Base-by-base conservation (phyloP, 2,113 vertebrate genomes). In the Diphyllodes magnificus region DNA sequence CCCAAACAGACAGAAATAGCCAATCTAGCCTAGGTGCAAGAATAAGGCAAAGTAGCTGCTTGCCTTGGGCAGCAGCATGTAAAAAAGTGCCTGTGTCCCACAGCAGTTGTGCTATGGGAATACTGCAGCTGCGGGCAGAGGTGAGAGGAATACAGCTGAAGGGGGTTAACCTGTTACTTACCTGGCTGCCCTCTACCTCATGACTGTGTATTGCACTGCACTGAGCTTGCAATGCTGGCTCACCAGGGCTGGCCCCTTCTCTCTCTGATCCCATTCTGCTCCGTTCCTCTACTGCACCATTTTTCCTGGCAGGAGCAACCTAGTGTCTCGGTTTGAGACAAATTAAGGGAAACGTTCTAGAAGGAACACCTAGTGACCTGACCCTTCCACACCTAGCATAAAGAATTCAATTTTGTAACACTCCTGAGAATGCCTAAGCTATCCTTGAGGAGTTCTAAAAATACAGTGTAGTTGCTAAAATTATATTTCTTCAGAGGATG, bases 11-110 rank as follows among this genome's bases (percentile, higher is more conserved):
- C 10, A 35, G 10, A 33, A 51, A 18, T 20, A 39, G 50, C 20
- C 7, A 3, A 16, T 27, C 23, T 35, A 82, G 23, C 4, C 14
- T 27, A 39, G 9, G 12, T 73, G 13, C 18, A 57, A 57, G 53
- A 71, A 24, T 6, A 76, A 54, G 42, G 33, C 33, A 56, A 73
- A 54, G 28, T 13, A 51, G 30, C 11, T 13, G 6, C 33, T 75
- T 63, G 30, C 11, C 21, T 61, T 53, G 40, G 44, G 31, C 64
- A 80, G 16, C 28, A 44, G 18, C 0, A 0, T 2, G 2, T 37
- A 6, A 49, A 44, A 57, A 59, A 77, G 15, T n/a, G 15, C 19
- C 40, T 15, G 5, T 37, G 31, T 66, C 37, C 51, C 4, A 3
- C 20, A 25, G 0, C 24, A 4, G 19, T 18, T 50, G 44, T 76